Evolutionary conservation across 2,113 vertebrate genomes (phyloP), one percentile per base, ranked within the genome.

Genomic region (Anguilla japonica): DNA sequence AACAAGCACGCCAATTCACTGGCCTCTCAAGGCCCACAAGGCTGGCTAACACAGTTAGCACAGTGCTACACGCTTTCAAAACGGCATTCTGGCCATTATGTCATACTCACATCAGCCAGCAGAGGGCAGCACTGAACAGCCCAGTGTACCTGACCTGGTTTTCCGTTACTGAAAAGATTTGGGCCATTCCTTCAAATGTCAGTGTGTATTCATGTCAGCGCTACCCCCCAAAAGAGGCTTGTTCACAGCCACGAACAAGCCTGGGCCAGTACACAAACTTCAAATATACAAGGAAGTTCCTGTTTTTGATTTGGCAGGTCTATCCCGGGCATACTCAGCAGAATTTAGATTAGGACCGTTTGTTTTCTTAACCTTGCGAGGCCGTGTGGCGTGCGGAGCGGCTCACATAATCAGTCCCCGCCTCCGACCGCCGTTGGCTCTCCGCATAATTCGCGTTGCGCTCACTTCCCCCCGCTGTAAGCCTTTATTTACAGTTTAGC

Each of bases 1-100:
- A 86, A 86, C 81, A 81, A 82, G 80, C 79, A 82, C 41, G n/a
- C 46, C 56, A 82, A 86, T 86, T 82, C 79, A 43, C 53, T 34
- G 85, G 40, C 41, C 22, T 41, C 34, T 14, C 57, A 41, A 75
- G 43, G n/a, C 67, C 81, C 39, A 40, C 85, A 40, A 82, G 40
- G 57, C 75, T n/a, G 67, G 60, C 41, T 83, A 82, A 82, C 63
- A 18, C 56, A 46, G 43, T 46, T 46, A 46, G 14, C 85, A 86
- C 56, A 86, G 39, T 39, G 43, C 20, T 71, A 71, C 63, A 71
- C 26, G 26, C 6, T 5, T 71, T 22, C 22, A 26, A 15, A 71
- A 60, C 56, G 13, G 60, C 60, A 75, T 75, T n/a, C n/a, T n/a
- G 71, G 71, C 16, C 26, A 75, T 75, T 26, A 9, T 34, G 5